Base-by-base conservation (phyloP, 2,888 invertebrate species). In the Leucophora obtusa region DNA sequence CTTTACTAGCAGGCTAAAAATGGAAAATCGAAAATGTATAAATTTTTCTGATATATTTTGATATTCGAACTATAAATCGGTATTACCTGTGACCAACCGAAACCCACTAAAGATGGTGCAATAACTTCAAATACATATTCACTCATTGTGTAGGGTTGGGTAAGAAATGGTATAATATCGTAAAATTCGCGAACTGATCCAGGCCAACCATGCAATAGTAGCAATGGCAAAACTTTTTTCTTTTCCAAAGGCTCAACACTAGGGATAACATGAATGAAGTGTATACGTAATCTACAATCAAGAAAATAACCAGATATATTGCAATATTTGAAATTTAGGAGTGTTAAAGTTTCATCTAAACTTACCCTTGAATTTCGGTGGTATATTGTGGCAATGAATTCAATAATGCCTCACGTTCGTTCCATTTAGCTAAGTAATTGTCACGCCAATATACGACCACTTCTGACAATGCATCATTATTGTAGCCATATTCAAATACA, bases 181-280 rank as follows among this genome's bases (percentile, higher is more conserved):
- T 94, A 94, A 88, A 96, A 96, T 88, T 97, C 96, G 3, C 94
- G 92, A 15, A 96, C 90, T 0, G 95, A 95, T 2, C 96, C 95
- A 0, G 97, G 97, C 97, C 97, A 97, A n/a, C 97, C 96, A 83
- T 97, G 96, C 2, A 95, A 88, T 71, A 97, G 77, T 8, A 97
- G 87, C 11, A 97, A 80, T 0, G 96, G 96, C 1, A 94, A 85
- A 5, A 93, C 92, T 76, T 90, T 89, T 50, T 91, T 86, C 71
- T 75, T 84, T 43, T 82, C 84, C 4, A 70, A 54, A 73, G 81
- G 89, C 79, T 78, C 88, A 79, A 93, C 93, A 0, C 93, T 92
- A 33, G 86, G 88, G 9, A 85, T 86, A 11, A 86, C 85, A 85
- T 93, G 95, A 73, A 96, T 91, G 86, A 92, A 97, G 89, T 97